These are phyloP conservation scores for Phoenicopterus ruber DNA, from an alignment of 2,113 vertebrate genomes.

Conservation along the genomic window DNA sequence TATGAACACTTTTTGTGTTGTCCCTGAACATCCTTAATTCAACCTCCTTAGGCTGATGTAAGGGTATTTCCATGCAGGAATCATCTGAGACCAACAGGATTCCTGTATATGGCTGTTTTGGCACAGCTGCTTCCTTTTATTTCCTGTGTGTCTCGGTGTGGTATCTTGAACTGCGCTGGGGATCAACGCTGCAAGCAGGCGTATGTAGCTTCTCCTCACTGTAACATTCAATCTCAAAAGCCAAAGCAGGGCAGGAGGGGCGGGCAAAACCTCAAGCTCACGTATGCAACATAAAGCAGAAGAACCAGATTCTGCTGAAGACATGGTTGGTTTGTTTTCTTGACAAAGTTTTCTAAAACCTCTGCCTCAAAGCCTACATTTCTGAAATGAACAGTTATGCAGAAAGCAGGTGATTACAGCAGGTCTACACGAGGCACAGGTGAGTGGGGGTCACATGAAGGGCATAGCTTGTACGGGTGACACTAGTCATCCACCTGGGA, in stretches of 20 bases:
- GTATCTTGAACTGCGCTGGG: not conserved
- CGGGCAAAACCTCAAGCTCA: not conserved
- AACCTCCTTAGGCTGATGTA: not conserved
- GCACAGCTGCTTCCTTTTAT: constrained; percentile 7
- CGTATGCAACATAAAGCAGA: not conserved
- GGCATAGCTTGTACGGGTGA: not conserved
- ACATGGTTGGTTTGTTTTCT: not conserved
- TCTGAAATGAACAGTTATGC: not conserved
- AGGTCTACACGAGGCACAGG: not conserved
- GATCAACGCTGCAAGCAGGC: not conserved
- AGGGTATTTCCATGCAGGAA: not conserved
- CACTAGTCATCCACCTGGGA: not conserved
- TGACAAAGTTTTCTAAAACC: not conserved
- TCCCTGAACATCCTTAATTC: not conserved
- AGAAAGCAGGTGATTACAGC: not conserved
- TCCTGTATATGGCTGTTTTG: not conserved
- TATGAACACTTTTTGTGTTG: not conserved
- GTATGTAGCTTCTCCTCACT: not conserved
- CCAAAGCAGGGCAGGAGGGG: not conserved
- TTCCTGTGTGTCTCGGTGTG: not conserved
- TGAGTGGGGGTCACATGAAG: not conserved
- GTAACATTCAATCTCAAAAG: not conserved
- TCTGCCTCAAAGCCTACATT: not conserved
- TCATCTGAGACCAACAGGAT: not conserved
- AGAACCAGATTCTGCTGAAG: not conserved